phyloP scores from a whole-genome alignment of 2,888 invertebrate species.

The Dendrolimus houi region DNA sequence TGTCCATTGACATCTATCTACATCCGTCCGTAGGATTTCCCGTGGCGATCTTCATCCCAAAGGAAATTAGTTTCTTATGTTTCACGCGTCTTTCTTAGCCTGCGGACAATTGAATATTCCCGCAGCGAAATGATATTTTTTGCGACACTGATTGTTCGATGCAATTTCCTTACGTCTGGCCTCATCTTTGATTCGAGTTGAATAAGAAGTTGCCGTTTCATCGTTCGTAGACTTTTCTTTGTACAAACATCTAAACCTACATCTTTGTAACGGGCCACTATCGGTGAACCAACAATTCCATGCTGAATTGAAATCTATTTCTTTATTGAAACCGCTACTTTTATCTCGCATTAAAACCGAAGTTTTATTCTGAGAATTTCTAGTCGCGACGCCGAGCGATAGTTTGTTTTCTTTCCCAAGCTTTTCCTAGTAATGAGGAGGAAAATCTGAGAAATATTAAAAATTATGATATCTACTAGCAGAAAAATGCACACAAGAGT shows the following conservation, averaged over 20 bases:
- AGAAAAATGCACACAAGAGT: too few species aligned
- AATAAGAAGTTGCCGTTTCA: constrained; percentile 19
- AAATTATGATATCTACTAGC: neutral
- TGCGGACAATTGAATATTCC: constrained; percentile 50
- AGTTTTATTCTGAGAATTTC: neutral
- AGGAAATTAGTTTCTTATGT: constrained; percentile 65
- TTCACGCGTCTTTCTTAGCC: constrained; percentile 40
- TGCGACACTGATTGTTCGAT: constrained; percentile 40
- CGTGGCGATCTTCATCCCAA: constrained; percentile 43
- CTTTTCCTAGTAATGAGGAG: neutral
- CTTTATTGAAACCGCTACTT: neutral
- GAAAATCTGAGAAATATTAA: neutral
- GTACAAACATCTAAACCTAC: constrained; percentile 26
- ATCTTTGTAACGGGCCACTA: constrained; percentile 27
- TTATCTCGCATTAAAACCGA: neutral
- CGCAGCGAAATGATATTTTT: constrained; percentile 55
- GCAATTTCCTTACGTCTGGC: constrained; percentile 37
- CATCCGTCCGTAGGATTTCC: constrained; percentile 27
- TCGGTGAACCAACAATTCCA: constrained; percentile 17
- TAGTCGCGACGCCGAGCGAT: neutral
- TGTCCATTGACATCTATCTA: constrained; percentile 23
- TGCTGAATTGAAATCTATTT: constrained; percentile 15
- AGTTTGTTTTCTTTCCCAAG: neutral
- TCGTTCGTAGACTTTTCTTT: constrained; percentile 24
- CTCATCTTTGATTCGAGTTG: constrained; percentile 15